Evolutionary conservation across 2,113 vertebrate genomes (phyloP).

Genomic region (Lipotes vexillifer): DNA sequence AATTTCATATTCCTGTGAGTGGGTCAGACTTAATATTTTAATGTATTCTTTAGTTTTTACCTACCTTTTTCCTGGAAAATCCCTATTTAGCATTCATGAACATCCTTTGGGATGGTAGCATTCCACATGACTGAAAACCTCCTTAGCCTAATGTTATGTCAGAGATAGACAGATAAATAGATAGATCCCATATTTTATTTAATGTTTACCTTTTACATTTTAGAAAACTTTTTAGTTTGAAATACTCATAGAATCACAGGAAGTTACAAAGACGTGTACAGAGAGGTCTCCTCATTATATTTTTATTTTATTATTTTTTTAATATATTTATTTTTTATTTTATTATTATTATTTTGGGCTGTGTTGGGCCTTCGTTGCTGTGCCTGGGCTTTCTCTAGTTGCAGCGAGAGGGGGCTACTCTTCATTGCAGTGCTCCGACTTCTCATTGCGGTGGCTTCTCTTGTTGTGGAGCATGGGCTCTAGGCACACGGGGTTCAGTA

Average conservation of each 20-base stretch:
- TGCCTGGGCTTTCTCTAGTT: too few species aligned
- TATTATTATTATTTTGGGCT: too few species aligned
- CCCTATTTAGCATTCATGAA: neutral
- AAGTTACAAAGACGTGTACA: neutral
- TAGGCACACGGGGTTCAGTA: too few species aligned
- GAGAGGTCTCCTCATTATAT: neutral
- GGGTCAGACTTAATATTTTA: neutral
- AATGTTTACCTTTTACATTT: neutral
- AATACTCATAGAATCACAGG: neutral
- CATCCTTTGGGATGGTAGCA: neutral
- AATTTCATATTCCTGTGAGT: neutral
- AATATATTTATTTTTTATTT: too few species aligned
- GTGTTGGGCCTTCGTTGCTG: too few species aligned
- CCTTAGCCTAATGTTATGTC: neutral
- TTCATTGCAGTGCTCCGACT: too few species aligned
- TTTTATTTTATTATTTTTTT: neutral
- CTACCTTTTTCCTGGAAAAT: neutral
- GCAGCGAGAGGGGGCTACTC: too few species aligned
- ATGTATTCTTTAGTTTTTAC: neutral
- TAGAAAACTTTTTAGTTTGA: neutral
- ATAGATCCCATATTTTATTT: neutral
- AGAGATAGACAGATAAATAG: neutral
- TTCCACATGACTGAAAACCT: neutral
- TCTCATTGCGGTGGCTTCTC: too few species aligned
- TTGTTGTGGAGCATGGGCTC: too few species aligned